Conservation (phyloP, 2,113 vertebrate species). For the Psilopogon haemacephalus region DNA sequence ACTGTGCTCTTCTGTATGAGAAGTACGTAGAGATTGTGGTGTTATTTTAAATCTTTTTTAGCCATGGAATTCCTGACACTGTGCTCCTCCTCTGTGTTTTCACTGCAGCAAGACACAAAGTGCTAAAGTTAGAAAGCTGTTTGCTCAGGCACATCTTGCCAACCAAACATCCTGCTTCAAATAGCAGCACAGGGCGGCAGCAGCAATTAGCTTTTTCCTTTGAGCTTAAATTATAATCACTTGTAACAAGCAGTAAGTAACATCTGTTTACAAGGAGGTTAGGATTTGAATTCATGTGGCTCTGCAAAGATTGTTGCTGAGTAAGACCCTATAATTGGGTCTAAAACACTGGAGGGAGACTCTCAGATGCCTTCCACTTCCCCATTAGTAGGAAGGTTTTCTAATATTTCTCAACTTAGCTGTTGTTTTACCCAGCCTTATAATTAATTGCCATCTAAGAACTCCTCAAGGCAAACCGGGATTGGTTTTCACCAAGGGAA, state of each 20-base stretch:
- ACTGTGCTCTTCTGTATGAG: not conserved
- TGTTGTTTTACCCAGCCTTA: not conserved
- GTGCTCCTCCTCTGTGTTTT: not conserved
- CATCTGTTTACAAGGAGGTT: not conserved
- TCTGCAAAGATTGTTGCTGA: not conserved
- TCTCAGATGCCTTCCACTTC: not conserved
- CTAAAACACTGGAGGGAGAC: not conserved
- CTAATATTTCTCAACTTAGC: not conserved
- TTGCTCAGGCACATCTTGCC: not conserved
- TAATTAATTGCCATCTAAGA: not conserved
- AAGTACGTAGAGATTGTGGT: not conserved
- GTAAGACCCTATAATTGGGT: not conserved
- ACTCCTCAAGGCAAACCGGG: not conserved
- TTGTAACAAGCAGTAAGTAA: not conserved
- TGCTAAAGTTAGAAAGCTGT: not conserved
- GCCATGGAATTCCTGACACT: not conserved
- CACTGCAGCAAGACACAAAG: not conserved
- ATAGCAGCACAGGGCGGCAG: not conserved
- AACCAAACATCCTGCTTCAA: not conserved
- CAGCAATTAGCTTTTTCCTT: not conserved
- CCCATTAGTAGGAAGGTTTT: not conserved
- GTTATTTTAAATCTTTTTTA: not conserved
- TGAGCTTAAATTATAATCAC: not conserved
- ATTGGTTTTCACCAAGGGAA: not conserved
- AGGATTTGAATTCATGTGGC: not conserved